Conservation (phyloP, 2,113 vertebrate species). For the Chaetops frenatus region DNA sequence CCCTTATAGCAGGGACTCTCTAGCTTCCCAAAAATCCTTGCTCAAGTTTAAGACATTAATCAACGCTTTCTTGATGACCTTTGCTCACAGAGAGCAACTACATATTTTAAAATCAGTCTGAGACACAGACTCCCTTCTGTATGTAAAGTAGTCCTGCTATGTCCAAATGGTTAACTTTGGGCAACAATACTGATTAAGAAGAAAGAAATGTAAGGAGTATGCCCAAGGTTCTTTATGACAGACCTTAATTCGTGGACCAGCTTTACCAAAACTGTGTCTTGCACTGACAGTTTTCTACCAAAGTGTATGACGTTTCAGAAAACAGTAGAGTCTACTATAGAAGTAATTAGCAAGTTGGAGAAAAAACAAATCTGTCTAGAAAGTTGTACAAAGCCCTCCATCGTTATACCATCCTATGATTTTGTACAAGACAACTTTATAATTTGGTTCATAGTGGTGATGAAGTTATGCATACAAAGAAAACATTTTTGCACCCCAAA, state of each 20-base stretch:
- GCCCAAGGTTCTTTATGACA: background rate
- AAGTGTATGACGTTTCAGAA: background rate
- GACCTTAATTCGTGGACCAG: fast-evolving
- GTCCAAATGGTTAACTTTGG: background rate
- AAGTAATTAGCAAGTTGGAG: background rate
- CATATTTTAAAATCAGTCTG: background rate
- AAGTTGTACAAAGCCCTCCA: background rate
- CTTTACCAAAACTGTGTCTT: background rate
- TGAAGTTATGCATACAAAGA: background rate
- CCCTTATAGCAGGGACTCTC: background rate
- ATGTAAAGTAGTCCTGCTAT: background rate
- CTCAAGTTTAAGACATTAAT: background rate
- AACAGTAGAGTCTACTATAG: background rate
- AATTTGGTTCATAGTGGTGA: background rate
- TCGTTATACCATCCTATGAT: fast-evolving
- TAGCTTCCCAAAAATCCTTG: background rate
- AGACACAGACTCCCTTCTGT: background rate
- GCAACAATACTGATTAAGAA: background rate
- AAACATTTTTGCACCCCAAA: background rate
- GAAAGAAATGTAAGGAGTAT: background rate
- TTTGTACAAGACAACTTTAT: background rate
- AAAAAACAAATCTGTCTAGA: background rate
- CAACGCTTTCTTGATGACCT: background rate
- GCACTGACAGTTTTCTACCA: fast-evolving
- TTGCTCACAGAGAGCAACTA: background rate